Evolutionary conservation across 92 coral and sea anemone species (phyloP).

Genomic region (Bergia puertoricense): DNA sequence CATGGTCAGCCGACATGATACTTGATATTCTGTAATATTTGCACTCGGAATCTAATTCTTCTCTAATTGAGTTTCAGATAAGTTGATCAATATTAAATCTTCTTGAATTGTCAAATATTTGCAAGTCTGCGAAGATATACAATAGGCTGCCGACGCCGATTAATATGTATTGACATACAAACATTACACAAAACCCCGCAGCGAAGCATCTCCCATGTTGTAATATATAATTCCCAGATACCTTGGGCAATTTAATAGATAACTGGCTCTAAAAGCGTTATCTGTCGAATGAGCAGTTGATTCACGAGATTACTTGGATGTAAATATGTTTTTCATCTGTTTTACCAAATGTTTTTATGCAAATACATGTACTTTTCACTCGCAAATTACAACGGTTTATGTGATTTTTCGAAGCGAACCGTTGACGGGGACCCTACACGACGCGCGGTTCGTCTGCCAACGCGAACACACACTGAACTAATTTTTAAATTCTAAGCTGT

Average conservation of each 20-base stretch:
- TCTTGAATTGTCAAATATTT: neutral
- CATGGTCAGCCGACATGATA: neutral
- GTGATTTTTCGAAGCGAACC: neutral
- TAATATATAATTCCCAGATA: neutral
- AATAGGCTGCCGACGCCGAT: neutral
- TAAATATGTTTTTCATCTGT: neutral
- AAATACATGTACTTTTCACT: neutral
- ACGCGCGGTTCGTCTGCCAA: neutral
- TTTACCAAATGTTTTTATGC: neutral
- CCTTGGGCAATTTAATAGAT: constrained; percentile 29
- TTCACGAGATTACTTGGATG: neutral
- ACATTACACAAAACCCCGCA: constrained; percentile 13
- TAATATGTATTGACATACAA: constrained; percentile 1
- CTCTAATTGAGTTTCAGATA: neutral
- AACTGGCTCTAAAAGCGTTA: neutral
- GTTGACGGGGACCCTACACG: neutral
- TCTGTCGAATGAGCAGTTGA: constrained; percentile 16
- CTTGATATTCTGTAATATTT: too few species aligned
- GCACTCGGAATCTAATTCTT: neutral
- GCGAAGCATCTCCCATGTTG: constrained; percentile 10
- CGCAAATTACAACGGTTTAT: neutral
- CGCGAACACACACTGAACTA: too few species aligned
- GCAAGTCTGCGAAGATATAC: neutral
- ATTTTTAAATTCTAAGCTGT: neutral
- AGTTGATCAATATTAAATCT: neutral